Evolutionary conservation across 2,113 vertebrate genomes (phyloP).

Genomic region (Seriola aureovittata): DNA sequence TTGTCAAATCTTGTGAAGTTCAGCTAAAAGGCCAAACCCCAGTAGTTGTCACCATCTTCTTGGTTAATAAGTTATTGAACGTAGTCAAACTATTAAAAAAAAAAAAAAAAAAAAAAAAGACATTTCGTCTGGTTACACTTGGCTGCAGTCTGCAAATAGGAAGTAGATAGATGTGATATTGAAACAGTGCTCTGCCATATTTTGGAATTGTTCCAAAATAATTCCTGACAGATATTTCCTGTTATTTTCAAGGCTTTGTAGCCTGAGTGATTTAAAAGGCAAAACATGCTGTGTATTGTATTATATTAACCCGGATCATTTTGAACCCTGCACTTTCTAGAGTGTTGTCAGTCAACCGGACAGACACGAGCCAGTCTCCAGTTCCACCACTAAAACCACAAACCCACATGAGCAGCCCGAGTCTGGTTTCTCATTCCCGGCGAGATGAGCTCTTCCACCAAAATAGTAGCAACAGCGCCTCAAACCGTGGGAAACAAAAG

Average conservation of each 20-base stretch:
- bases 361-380: conserved; percentile 29
- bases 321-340: neutral
- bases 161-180: conserved; percentile 1
- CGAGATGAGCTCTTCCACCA: conserved; percentile 19
- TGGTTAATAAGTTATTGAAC: conserved; percentile 8
- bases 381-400: conserved; percentile 44
- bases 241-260: neutral
- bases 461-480: conserved; percentile 13
- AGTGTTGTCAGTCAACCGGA: conserved; percentile 30
- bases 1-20: neutral
- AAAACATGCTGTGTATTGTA: neutral
- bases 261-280: conserved; percentile 1
- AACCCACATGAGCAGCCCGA: conserved; percentile 43
- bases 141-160: neutral
- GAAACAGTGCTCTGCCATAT: neutral
- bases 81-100: conserved; percentile 24
- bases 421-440: conserved; percentile 49
- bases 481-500: conserved; percentile 47
- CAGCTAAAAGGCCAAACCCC: neutral
- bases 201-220: conserved; percentile 20
- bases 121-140: conserved; percentile 1
- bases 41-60: neutral
- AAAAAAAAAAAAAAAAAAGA: neutral
- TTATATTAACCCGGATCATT: conserved; percentile 6
- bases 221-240: neutral